Evolutionary conservation across 1,140 invertebrate genomes (phyloP).

Genomic region (Geopemphigus sp.): DNA sequence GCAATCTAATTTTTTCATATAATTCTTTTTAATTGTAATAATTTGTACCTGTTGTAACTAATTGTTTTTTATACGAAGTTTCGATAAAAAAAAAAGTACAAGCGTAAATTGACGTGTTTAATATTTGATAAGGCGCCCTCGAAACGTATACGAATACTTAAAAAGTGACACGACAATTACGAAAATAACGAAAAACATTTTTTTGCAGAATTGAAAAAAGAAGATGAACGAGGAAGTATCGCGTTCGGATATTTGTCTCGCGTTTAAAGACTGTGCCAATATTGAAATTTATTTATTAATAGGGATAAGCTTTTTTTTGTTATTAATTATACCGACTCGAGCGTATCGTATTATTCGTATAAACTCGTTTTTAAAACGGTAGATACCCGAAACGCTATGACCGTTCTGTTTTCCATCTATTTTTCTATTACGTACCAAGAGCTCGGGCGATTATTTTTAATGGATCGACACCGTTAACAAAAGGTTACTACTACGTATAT

Average conservation of each 20-base stretch:
- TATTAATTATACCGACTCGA: not conserved
- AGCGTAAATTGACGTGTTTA: too few species aligned
- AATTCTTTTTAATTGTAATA: too few species aligned
- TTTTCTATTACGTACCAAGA: too few species aligned
- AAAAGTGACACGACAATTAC: too few species aligned
- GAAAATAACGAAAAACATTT: too few species aligned
- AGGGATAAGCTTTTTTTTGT: not conserved
- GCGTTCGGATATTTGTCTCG: not conserved
- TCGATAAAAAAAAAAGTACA: too few species aligned
- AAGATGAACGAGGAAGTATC: conserved; percentile 1
- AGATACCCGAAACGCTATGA: not conserved
- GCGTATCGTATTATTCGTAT: not conserved
- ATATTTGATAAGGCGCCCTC: not conserved
- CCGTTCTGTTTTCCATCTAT: too few species aligned
- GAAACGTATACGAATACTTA: not conserved
- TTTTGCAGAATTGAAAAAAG: conserved; percentile 32
- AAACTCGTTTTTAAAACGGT: not conserved
- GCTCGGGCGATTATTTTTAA: not conserved
- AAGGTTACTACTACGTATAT: not conserved
- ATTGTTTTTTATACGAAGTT: too few species aligned
- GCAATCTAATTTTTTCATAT: too few species aligned
- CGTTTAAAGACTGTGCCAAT: conserved; percentile 37
- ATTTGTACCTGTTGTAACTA: too few species aligned
- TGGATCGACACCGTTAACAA: not conserved
- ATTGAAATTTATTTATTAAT: conserved; percentile 15